phyloP scores from a whole-genome alignment of 2,797 vertebrate species.

The Xiphorhynchus erythropygius region DNA sequence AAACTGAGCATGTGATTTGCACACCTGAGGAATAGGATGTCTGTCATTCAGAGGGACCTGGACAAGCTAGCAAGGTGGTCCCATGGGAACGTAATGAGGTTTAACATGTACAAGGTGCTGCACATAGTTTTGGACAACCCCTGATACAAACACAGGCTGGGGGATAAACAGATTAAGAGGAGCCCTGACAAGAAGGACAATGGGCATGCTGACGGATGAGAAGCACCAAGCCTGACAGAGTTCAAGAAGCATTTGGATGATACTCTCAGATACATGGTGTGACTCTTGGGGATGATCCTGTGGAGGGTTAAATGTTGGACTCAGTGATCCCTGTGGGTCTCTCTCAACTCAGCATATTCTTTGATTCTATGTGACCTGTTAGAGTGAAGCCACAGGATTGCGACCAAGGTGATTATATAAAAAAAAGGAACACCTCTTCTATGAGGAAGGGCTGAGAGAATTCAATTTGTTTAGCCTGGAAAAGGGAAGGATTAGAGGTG shows the following conservation, averaged over 20 bases:
- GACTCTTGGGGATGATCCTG: neutral
- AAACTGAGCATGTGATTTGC: neutral
- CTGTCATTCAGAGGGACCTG: neutral
- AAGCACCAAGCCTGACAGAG: neutral
- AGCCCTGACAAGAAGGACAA: accelerated
- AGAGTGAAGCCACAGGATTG: accelerated
- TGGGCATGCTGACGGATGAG: neutral
- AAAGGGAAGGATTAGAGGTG: neutral
- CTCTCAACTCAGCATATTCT: neutral
- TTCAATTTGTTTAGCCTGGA: neutral
- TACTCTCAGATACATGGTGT: neutral
- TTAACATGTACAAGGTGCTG: neutral
- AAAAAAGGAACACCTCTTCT: neutral
- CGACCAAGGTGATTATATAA: accelerated
- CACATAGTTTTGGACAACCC: accelerated
- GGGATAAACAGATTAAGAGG: neutral
- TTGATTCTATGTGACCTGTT: neutral
- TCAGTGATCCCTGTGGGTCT: neutral
- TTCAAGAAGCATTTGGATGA: neutral
- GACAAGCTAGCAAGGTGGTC: neutral
- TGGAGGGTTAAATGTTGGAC: neutral
- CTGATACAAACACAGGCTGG: neutral
- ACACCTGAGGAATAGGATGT: neutral
- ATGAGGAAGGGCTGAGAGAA: neutral
- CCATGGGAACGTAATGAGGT: neutral